Conservation (phyloP, 37 sponge, comb jelly and placozoan genomes). For the Crambe crambe region DNA sequence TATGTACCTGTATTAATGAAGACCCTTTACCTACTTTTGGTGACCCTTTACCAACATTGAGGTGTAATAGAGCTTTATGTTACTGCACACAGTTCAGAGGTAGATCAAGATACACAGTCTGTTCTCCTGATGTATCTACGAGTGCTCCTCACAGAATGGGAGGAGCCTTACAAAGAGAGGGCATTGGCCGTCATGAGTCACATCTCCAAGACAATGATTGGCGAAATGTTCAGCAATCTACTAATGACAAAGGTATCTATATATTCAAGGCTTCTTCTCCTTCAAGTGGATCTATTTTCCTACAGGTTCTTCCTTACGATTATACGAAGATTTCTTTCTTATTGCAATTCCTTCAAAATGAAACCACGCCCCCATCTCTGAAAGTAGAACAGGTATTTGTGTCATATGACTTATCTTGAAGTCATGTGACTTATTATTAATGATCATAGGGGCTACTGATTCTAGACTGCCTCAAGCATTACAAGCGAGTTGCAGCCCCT, state of each 20-base stretch:
- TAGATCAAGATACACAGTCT: constrained; percentile 1
- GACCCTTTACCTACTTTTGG: neutral
- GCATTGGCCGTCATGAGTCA: neutral
- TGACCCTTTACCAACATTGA: too few species aligned
- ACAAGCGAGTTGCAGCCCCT: constrained; percentile 38
- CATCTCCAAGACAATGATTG: neutral
- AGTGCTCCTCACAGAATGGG: constrained; percentile 50
- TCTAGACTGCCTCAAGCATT: constrained; percentile 41
- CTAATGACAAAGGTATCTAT: constrained; percentile 34
- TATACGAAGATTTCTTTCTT: constrained; percentile 51
- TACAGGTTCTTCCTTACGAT: constrained; percentile 53
- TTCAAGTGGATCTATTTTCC: too few species aligned
- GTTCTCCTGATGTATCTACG: constrained; percentile 23
- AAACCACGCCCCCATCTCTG: neutral
- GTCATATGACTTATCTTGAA: neutral
- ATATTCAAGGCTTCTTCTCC: too few species aligned
- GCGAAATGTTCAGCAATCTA: constrained; percentile 11
- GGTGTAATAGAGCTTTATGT: too few species aligned
- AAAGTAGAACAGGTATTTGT: constrained; percentile 8
- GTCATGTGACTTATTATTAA: neutral
- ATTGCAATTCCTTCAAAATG: constrained; percentile 16
- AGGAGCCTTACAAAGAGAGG: constrained; percentile 31
- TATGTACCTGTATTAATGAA: neutral
- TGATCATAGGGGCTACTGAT: constrained; percentile 31
- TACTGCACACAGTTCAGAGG: neutral